These are phyloP conservation scores for Fissipunctia ypsillon DNA, from an alignment of 2,888 invertebrate species.

Conservation along the genomic window DNA sequence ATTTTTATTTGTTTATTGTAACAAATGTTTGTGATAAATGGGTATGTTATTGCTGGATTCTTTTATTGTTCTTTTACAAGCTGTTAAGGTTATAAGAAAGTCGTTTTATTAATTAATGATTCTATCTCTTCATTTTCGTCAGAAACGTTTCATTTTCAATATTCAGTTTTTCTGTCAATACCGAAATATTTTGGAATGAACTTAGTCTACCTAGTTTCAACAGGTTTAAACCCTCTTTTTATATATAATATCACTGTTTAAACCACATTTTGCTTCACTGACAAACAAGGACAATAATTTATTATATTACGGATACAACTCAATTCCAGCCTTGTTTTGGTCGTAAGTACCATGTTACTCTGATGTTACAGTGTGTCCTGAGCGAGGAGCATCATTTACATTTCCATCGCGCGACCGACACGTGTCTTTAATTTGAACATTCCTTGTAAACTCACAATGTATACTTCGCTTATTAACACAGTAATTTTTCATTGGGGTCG, in stretches of 20 bases:
- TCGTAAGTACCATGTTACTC: constrained; percentile 35
- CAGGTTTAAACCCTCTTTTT: constrained; percentile 54
- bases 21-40: constrained; percentile 50
- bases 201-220: constrained; percentile 40
- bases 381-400: constrained; percentile 39
- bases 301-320: constrained; percentile 65
- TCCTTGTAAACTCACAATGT: constrained; percentile 39
- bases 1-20: constrained; percentile 65
- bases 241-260: too few species aligned
- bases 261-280: constrained; percentile 55
- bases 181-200: constrained; percentile 25
- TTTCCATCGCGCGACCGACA: constrained; percentile 43
- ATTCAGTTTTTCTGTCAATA: constrained; percentile 21
- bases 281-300: constrained; percentile 69
- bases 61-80: constrained; percentile 19
- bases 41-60: constrained; percentile 34
- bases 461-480: constrained; percentile 38
- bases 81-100: constrained; percentile 19
- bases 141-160: background rate
- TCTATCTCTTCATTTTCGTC: background rate
- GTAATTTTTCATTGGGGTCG: constrained; percentile 26
- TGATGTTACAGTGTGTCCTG: constrained; percentile 20
- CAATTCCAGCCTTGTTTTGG: constrained; percentile 55
- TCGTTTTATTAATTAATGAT: constrained; percentile 11
- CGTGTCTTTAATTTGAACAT: constrained; percentile 45